Evolutionary conservation across 2,113 vertebrate genomes (phyloP).

Genomic region (Haplochromis vanheusdeni): DNA sequence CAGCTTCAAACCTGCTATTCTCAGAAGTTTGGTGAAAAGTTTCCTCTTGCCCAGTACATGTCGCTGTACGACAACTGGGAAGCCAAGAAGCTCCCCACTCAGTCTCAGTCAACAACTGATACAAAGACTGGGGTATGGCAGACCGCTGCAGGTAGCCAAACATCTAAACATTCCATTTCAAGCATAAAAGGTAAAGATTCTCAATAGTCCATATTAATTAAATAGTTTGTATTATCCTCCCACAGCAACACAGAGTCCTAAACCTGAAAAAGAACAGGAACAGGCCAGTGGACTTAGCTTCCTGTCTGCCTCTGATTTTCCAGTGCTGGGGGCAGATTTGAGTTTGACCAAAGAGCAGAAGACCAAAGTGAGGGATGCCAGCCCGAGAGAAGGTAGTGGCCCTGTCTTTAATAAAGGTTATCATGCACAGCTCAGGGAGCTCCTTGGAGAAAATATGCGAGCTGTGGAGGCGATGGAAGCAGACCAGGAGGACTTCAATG

Average conservation of each 20-base stretch:
- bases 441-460: conserved; percentile 55
- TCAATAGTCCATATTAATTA: not conserved
- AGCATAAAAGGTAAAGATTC: not conserved
- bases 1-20: conserved; percentile 46
- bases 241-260: not conserved
- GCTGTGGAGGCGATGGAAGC: conserved; percentile 40
- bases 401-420: conserved; percentile 43
- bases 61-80: conserved; percentile 49
- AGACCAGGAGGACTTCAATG: not conserved
- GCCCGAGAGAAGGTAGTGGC: not conserved
- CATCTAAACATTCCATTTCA: not conserved
- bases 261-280: not conserved
- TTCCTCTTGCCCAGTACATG: conserved; percentile 51
- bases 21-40: not conserved
- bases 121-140: not conserved
- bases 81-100: not conserved
- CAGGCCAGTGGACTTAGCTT: not conserved
- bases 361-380: not conserved
- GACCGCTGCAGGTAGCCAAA: conserved; percentile 24
- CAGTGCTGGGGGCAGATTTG: conserved; percentile 12
- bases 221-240: not conserved
- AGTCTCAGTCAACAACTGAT: not conserved
- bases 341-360: conserved; percentile 25
- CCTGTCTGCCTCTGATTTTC: conserved; percentile 41
- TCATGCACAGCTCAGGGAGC: conserved; percentile 61